Evolutionary conservation across 2,888 invertebrate genomes (phyloP).

Genomic region (Drosophila pseudotakahashii): DNA sequence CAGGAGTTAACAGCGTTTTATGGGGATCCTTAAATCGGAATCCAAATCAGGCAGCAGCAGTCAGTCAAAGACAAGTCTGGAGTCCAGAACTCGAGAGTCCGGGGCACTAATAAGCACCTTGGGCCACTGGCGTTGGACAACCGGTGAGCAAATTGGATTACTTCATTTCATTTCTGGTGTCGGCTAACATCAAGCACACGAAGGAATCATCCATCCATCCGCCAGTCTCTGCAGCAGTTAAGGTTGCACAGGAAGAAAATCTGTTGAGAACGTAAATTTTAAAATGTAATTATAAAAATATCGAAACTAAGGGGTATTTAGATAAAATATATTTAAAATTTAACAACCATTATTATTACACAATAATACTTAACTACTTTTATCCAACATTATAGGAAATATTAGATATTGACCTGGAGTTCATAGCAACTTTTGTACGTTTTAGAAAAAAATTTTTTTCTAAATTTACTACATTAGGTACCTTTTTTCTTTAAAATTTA

Average conservation of each 20-base stretch:
- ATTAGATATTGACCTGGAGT: too few relatives aligned
- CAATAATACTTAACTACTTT: too few relatives aligned
- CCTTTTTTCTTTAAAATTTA: too few relatives aligned
- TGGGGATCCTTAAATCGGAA: constrained; percentile 13
- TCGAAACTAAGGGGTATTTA: too few relatives aligned
- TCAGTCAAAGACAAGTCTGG: constrained; percentile 8
- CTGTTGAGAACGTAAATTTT: too few relatives aligned
- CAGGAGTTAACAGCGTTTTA: constrained; percentile 45
- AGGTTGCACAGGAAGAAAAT: constrained; percentile 5
- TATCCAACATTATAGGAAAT: too few relatives aligned
- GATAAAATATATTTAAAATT: too few relatives aligned
- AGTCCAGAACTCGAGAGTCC: not conserved
- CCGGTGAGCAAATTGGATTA: constrained; percentile 76
- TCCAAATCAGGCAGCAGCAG: constrained; percentile 35
- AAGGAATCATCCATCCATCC: constrained; percentile 4
- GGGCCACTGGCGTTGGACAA: constrained; percentile 68
- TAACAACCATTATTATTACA: too few relatives aligned
- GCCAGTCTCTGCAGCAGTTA: constrained; percentile 4
- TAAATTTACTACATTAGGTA: too few relatives aligned
- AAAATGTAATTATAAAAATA: too few relatives aligned
- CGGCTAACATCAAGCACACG: constrained; percentile 61
- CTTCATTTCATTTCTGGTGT: constrained; percentile 67
- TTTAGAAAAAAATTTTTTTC: too few relatives aligned
- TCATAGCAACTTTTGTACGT: too few relatives aligned
- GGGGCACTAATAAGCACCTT: constrained; percentile 69